Evolutionary conservation across 2,888 invertebrate species (phyloP).

Genomic region (Limnephilus rhombicus): DNA sequence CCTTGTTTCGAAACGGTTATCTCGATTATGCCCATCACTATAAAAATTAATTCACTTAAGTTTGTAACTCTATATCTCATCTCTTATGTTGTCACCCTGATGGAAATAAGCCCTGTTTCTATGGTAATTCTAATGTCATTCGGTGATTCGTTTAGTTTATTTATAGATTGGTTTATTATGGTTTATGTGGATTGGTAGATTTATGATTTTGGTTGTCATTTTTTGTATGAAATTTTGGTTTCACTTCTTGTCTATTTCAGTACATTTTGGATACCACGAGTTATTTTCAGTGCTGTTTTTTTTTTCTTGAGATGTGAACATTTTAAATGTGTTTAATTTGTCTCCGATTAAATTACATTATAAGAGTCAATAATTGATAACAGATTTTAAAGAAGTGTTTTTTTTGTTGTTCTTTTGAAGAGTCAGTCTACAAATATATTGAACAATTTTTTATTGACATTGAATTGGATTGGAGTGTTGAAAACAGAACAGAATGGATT

Average conservation of each 20-base stretch:
- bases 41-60: neutral
- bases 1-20: neutral
- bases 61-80: neutral
- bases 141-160: neutral
- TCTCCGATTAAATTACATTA: neutral
- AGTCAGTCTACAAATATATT: neutral
- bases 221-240: neutral
- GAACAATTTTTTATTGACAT: neutral
- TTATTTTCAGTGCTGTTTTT: neutral
- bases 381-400: neutral
- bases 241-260: neutral
- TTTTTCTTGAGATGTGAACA: neutral
- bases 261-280: neutral
- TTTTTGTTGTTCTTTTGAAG: neutral
- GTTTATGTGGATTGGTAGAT: neutral
- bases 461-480: neutral
- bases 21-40: neutral
- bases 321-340: neutral
- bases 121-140: neutral
- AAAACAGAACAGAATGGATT: neutral
- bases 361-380: neutral
- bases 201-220: neutral
- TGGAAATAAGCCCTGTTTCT: neutral
- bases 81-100: neutral
- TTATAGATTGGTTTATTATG: neutral